Evolutionary conservation across 2,113 vertebrate species (phyloP), one percentile per base, ranked within the genome.

Genomic region (Rhodinocichla rosea): DNA sequence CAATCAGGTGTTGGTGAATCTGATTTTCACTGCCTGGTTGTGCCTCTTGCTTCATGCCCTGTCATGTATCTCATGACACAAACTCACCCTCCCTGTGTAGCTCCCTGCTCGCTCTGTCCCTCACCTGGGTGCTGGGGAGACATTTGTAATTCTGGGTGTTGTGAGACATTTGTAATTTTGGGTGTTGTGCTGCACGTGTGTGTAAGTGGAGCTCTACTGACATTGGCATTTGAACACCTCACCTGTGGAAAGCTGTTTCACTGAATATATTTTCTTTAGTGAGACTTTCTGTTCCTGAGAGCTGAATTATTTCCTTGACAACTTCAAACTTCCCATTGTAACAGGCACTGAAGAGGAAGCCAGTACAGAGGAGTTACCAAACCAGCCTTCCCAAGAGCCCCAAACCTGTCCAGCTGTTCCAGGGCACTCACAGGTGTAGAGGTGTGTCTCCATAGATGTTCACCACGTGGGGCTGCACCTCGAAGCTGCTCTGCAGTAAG

Each of bases 261-360:
- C 99, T 99, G 98, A 99, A 99, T 93, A 99, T 99, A 45, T 99
- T 99, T 95, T 99, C 99, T 87, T 99, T 99, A 27, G 98, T 97
- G 88, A 99, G 97, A 63, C 99, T 99, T 71, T 99, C 99, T 42
- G 98, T 98, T 79, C 99, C 99, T 2, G 99, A 98, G 59, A 98
- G 95, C 91, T 99, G 98, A 50, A 99, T 95, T 4, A 99, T 98
- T 96, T 99, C 99, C 95, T 99, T 99, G 74, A 98, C 98, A 6
- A 98, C 98, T 50, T 99, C 98, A 87, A 98, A 98, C 94, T 99
- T 99, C 2, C 99, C 99, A 14, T 98, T 99, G 94, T 99, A 99
- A 57, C 99, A 99, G 10, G 99, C 99, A 33, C 99, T 99, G 95
- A 15, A 42, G 81, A 53, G 42, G 94, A 90, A 96, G 74, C 5